Base-by-base conservation (phyloP, 2,888 invertebrate species). In the Ophion ellenae region DNA sequence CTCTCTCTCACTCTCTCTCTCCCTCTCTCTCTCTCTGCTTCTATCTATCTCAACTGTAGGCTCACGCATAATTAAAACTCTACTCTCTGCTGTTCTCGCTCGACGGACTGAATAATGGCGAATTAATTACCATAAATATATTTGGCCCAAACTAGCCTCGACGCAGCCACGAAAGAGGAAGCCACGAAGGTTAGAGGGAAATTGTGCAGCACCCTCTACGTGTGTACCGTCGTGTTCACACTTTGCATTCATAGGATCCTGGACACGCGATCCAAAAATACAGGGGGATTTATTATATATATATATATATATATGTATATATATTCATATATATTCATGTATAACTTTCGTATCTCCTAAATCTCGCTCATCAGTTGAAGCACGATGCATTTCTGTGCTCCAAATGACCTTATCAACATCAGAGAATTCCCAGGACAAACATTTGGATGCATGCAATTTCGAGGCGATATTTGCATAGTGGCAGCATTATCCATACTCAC, bases 41-140 rank as follows among this genome's bases (percentile, higher is more conserved):
- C 61, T 70, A 20, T 78, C 53, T 64, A 57, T 7, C 45, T 24
- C 66, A 14, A 11, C 14, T 47, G 14, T 53, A 47, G 53, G 66
- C 76, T 77, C 36, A 69, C 71, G 83, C 83, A 83, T 86, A 86
- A 83, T 86, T 81, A 83, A 86, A 86, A 80, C 80, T 86, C 74
- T 74, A 80, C 83, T 83, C 63, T 53, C 40, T 24, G 67, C 40
- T 69, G 53, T 79, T 70, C 71, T 76, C 73, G 61, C 74, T 63
- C 69, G 73, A 74, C 80, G 64, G 59, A 28, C 69, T 83, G 85
- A 86, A 86, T 86, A 86, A 86, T 81, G 80, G 81, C 57, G 85
- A 86, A 86, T 86, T 86, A 86, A 86, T 86, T 86, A 83, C 85
- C 85, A 86, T 86, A 86, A 77, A 86, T 86, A 53, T 17, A 86